Evolutionary conservation across 2,113 vertebrate genomes (phyloP).

Genomic region (Pionites leucogaster): DNA sequence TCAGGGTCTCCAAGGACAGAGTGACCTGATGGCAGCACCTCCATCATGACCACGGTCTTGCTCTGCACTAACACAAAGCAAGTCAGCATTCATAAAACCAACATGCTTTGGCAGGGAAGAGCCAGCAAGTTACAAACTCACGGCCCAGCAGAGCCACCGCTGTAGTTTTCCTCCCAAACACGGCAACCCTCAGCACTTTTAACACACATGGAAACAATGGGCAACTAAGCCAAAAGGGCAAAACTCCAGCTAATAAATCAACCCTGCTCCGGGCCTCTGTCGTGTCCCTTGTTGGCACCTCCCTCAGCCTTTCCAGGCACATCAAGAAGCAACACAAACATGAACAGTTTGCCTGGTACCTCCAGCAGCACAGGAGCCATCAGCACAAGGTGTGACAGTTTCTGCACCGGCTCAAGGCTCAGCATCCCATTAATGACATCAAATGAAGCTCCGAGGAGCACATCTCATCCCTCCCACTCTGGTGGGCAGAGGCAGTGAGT

Average conservation of each 20-base stretch:
- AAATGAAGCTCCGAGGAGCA: background rate
- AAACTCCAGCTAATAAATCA: background rate
- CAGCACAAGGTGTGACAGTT: background rate
- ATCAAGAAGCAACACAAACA: background rate
- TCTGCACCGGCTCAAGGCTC: fast-evolving
- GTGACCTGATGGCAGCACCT: background rate
- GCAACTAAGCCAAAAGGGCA: background rate
- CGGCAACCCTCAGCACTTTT: background rate
- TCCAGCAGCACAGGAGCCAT: background rate
- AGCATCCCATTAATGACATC: fast-evolving
- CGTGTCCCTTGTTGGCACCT: background rate
- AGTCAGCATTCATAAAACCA: background rate
- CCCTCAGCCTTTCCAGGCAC: background rate
- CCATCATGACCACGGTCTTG: fast-evolving
- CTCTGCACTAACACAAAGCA: background rate
- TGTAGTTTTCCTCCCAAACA: background rate
- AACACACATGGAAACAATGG: background rate
- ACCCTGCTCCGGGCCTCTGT: background rate
- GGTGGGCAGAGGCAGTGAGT: background rate
- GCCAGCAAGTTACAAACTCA: background rate
- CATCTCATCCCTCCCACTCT: background rate
- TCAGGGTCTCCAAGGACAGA: fast-evolving
- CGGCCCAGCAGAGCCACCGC: background rate
- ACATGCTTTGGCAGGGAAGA: background rate
- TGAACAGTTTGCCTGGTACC: background rate